Evolutionary conservation across 37 sponge, comb jelly and placozoan genomes (phyloP), one percentile per base, ranked within the genome.

Genomic region (Spongia lamella): DNA sequence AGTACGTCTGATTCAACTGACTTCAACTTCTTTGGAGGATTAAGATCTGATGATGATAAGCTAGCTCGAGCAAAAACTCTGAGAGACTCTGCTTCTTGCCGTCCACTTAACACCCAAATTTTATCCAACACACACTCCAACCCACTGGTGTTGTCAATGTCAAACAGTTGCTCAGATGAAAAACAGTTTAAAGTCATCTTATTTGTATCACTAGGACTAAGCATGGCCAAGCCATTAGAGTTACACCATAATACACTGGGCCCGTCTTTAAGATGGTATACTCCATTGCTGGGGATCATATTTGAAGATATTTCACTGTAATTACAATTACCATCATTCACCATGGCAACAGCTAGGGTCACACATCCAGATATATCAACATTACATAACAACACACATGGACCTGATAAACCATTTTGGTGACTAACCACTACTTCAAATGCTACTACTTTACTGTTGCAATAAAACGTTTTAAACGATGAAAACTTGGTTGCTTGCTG

Each of bases 211-310:
- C 50, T 27, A 27, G 61, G 24, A 7, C 40, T 17, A 14, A 40
- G 37, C 26, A 24, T 39, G 19, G 17, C 58, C 7, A 80, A 15
- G 2, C 31, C 1, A 1, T 21, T 38, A 33, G 38, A 55, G 21
- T 72, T 31, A 63, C 27, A 51, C 82, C 82, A 81, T 25, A 81
- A 7, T 30, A 81, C 73, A 34, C 30, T 53, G 5, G 82, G 82
- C 24, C 82, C 82, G 50, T 71, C 64, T 21, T 71, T 17, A 1
- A 80, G 20, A 57, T 57, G 61, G 68, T 38, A 69, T 43, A 9
- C 47, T 43, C 47, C 47, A 9, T 43, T 9, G 47, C 47, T 43
- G 9, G 47, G 47, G 47, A 43, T 9, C 47, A 43, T 43, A 13
- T 5, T 43, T 5, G 47, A 5, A 13, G 47, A 9, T 43, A 43